phyloP scores from a whole-genome alignment of 2,797 vertebrate genomes.

The Acanthis flammea region DNA sequence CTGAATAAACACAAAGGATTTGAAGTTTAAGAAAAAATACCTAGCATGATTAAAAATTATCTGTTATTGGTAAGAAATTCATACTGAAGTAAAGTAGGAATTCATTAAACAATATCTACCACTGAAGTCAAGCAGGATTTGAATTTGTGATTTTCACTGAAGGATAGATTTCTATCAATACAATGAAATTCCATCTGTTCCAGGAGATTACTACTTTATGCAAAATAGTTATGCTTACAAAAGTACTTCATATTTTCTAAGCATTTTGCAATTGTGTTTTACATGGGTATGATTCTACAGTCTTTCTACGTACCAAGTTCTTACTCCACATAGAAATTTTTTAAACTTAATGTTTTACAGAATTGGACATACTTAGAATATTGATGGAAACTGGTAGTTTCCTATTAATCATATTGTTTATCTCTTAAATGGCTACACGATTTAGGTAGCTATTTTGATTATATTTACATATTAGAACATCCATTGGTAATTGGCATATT shows the following conservation, averaged over 20 bases:
- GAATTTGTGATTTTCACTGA: not conserved
- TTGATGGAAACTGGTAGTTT: not conserved
- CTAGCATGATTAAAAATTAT: not conserved
- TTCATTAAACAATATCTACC: not conserved
- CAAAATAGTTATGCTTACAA: not conserved
- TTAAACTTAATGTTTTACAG: not conserved
- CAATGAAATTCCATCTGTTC: not conserved
- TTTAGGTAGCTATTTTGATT: not conserved
- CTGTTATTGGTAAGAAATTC: not conserved
- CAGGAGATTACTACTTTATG: not conserved
- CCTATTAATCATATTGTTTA: not conserved
- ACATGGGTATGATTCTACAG: not conserved
- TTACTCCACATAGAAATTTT: not conserved
- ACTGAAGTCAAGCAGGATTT: not conserved
- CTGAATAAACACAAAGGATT: not conserved
- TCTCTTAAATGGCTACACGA: not conserved
- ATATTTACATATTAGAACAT: not conserved
- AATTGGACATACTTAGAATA: not conserved
- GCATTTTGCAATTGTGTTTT: not conserved
- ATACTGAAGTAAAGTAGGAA: not conserved
- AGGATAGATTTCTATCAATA: not conserved
- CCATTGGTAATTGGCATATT: not conserved
- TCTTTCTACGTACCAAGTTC: not conserved
- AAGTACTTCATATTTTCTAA: not conserved
- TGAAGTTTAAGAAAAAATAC: not conserved